Conservation (phyloP, 2,888 invertebrate genomes). For the Drosophila anceps region DNA sequence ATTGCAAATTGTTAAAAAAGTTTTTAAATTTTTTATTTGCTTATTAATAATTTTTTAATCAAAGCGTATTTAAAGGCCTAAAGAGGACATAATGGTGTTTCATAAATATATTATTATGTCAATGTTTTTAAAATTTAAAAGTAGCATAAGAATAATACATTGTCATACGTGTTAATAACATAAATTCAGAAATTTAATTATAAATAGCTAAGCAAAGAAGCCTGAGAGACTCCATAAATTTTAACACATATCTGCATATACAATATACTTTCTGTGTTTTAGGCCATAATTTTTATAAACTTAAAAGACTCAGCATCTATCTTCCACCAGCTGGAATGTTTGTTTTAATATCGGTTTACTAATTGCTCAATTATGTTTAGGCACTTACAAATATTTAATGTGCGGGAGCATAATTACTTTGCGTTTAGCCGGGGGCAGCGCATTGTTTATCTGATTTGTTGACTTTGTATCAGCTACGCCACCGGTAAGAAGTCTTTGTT, state of each 20-base stretch:
- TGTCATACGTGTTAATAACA: too few species aligned
- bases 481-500: conserved; percentile 1
- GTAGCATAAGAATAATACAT: too few species aligned
- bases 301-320: background rate
- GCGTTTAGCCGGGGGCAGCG: conserved; percentile 11
- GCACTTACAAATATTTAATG: background rate
- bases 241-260: background rate
- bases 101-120: too few species aligned
- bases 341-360: background rate
- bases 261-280: background rate
- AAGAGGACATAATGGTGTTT: too few species aligned
- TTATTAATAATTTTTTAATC: too few species aligned
- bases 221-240: background rate
- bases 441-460: conserved; percentile 18
- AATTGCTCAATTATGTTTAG: conserved; percentile 4
- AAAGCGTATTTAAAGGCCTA: too few species aligned
- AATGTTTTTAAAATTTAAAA: too few species aligned
- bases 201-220: too few species aligned
- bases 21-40: too few species aligned
- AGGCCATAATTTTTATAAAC: background rate
- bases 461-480: conserved; percentile 4
- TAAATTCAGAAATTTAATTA: too few species aligned
- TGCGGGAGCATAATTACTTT: conserved; percentile 7
- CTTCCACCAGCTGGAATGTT: background rate
- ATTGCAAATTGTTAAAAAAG: too few species aligned